These are phyloP conservation scores for Indicator maculatus DNA, from an alignment of 2,113 vertebrate species.

Conservation along the genomic window DNA sequence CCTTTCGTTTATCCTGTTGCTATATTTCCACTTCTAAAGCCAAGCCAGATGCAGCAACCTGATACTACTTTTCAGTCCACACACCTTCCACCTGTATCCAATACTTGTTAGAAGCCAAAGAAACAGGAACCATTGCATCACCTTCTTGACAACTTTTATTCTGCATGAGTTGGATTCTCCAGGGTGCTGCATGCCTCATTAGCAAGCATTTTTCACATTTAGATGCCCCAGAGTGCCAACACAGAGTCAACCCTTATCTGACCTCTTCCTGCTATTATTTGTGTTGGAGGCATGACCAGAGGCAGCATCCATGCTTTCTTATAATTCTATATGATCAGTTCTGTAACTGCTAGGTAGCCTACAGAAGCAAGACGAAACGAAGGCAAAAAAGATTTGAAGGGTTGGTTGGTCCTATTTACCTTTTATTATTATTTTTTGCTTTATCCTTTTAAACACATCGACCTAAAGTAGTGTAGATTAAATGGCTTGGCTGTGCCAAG, in stretches of 20 bases:
- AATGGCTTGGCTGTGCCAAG: background rate
- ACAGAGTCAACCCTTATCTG: background rate
- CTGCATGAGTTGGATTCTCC: background rate
- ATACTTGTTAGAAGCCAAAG: constrained; percentile 32
- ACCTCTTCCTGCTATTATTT: background rate
- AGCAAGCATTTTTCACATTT: background rate
- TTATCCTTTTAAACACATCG: background rate
- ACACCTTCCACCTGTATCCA: background rate
- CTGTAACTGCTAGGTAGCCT: background rate
- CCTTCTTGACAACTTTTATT: constrained; percentile 38
- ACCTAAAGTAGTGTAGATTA: background rate
- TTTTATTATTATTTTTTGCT: background rate
- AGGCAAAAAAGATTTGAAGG: background rate
- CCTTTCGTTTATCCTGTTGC: constrained; percentile 54
- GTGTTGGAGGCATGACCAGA: background rate
- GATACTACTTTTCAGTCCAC: background rate
- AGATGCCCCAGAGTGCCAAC: background rate
- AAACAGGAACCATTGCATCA: constrained; percentile 25
- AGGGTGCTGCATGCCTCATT: background rate
- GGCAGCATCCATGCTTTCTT: background rate
- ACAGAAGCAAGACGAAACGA: background rate
- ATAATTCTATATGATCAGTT: background rate
- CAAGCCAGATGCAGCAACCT: constrained; percentile 66
- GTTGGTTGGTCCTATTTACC: background rate
- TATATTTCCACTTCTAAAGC: constrained; percentile 69